A percentile compares a stretch with the other conserved stretches of the same genome.
Evolutionary conservation across 2,888 invertebrate species (phyloP).

Genomic region (Drosophila nigritarsus): DNA sequence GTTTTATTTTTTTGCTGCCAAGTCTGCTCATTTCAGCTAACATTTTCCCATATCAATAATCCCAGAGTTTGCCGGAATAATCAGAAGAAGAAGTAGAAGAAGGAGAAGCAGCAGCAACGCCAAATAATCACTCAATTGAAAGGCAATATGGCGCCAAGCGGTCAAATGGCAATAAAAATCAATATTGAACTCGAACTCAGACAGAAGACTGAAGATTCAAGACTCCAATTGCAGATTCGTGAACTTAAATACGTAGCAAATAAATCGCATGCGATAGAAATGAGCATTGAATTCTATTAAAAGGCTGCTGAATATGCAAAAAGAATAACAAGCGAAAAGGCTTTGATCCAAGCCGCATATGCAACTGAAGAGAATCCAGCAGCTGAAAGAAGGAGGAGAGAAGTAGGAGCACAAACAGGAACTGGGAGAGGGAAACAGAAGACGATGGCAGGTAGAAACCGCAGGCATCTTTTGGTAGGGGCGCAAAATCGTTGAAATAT

Average conservation of each 20-base stretch:
- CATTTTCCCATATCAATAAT: conserved; percentile 70
- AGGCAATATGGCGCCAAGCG: conserved; percentile 83
- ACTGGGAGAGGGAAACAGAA: conserved; percentile 21
- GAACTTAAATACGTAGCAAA: conserved; percentile 77
- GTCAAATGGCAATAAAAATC: conserved; percentile 82
- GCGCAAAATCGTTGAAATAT: conserved; percentile 83
- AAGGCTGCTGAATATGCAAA: conserved; percentile 70
- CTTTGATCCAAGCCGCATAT: conserved; percentile 79
- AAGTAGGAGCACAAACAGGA: conserved; percentile 2
- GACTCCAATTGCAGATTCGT: conserved; percentile 55
- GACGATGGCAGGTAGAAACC: conserved; percentile 66
- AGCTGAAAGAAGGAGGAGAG: conserved; percentile 31
- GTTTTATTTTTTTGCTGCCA: conserved; percentile 1
- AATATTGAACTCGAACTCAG: conserved; percentile 68
- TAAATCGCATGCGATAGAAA: conserved; percentile 84
- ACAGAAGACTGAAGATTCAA: not conserved
- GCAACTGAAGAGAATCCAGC: conserved; percentile 36
- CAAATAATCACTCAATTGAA: conserved; percentile 75
- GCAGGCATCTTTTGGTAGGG: conserved; percentile 63
- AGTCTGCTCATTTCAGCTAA: conserved; percentile 1
- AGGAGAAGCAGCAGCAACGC: conserved; percentile 1
- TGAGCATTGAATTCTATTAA: conserved; percentile 84
- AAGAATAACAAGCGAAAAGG: conserved; percentile 28
- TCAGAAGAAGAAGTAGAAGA: conserved; percentile 6
- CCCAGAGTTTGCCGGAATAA: conserved; percentile 21